Conservation (phyloP, 2,888 invertebrate genomes). For the Acanthococcus lagerstroemiae region DNA sequence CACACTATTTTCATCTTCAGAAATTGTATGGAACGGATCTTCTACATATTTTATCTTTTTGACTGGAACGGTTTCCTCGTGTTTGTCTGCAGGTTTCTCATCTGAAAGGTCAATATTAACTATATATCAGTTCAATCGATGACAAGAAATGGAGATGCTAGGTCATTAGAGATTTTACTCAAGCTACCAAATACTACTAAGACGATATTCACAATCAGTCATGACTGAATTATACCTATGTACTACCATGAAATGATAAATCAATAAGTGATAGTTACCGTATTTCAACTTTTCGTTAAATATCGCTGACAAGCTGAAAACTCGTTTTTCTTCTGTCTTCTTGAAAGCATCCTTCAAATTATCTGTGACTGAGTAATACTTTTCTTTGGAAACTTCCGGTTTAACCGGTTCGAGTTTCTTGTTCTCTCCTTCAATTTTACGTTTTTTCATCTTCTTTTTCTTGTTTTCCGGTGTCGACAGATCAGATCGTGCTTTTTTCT, state of each 20-base stretch:
- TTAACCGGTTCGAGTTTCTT: conserved; percentile 3
- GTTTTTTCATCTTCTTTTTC: conserved; percentile 10
- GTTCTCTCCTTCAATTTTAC: background rate
- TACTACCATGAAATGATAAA: too few species aligned
- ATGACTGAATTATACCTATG: too few species aligned
- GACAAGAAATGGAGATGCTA: too few species aligned
- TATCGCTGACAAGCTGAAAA: conserved; percentile 11
- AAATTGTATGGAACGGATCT: conserved; percentile 4
- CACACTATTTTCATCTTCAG: background rate
- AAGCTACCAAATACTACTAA: too few species aligned
- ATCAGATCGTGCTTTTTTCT: background rate
- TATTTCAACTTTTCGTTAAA: conserved; percentile 19
- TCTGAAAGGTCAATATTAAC: too few species aligned
- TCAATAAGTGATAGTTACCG: background rate
- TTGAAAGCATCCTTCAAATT: conserved; percentile 31
- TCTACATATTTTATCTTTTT: background rate
- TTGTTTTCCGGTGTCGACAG: background rate
- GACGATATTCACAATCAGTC: too few species aligned
- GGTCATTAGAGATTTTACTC: too few species aligned
- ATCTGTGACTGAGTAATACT: conserved; percentile 31
- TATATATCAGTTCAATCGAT: too few species aligned
- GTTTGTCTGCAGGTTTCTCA: too few species aligned
- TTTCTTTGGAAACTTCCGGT: conserved; percentile 31
- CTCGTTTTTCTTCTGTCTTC: conserved; percentile 5
- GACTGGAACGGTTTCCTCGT: too few species aligned